These are phyloP conservation scores for Cosmorhoe ocellata DNA, from an alignment of 2,888 invertebrate species.

Conservation along the genomic window DNA sequence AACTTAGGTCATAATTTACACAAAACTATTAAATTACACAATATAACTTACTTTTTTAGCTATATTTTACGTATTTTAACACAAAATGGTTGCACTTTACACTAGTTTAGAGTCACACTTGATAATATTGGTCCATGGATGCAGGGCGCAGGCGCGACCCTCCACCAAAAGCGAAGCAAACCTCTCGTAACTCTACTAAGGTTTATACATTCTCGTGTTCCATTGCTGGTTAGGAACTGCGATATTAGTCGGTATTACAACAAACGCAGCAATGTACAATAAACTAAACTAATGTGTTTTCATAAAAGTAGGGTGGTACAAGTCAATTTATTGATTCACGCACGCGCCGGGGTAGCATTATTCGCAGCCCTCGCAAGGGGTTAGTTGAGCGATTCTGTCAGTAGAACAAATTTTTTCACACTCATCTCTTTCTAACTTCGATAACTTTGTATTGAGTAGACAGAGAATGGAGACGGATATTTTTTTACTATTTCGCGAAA, in stretches of 20 bases:
- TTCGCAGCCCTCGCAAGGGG: constrained; percentile 57
- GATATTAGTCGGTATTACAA: neutral
- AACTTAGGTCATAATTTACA: neutral
- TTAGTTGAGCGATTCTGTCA: constrained; percentile 36
- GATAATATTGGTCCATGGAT: constrained; percentile 66
- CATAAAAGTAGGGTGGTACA: constrained; percentile 35
- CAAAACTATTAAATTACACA: constrained; percentile 6
- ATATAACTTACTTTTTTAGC: constrained; percentile 61
- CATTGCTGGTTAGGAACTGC: constrained; percentile 42
- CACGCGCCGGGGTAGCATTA: constrained; percentile 60
- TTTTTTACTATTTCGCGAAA: constrained; percentile 18
- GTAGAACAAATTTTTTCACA: constrained; percentile 13
- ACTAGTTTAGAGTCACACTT: constrained; percentile 65
- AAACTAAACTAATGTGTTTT: neutral
- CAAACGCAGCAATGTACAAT: constrained; percentile 43
- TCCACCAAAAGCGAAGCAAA: constrained; percentile 47
- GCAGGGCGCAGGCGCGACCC: constrained; percentile 70
- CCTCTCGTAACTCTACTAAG: constrained; percentile 23
- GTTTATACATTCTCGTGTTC: constrained; percentile 8
- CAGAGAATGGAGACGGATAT: constrained; percentile 20
- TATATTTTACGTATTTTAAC: constrained; percentile 48
- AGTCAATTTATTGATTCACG: constrained; percentile 71
- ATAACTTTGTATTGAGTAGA: constrained; percentile 10
- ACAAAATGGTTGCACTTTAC: constrained; percentile 69
- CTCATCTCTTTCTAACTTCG: constrained; percentile 40